Conservation (phyloP, 2,888 invertebrate species). For the Diarsia dahlii region DNA sequence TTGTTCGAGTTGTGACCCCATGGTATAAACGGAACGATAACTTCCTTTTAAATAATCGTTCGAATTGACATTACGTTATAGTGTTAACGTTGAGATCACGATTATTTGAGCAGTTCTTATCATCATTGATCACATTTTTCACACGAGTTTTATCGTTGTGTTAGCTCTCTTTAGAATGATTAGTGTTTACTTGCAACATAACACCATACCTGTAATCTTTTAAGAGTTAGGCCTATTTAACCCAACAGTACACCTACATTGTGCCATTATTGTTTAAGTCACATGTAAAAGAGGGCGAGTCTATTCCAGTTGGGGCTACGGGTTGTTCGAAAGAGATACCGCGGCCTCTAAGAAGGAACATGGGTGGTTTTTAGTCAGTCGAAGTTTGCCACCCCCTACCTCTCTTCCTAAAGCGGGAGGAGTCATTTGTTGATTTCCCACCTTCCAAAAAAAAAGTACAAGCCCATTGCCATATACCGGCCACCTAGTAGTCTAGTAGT, state of each 20-base stretch:
- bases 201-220: neutral
- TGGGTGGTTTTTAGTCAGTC: too few species aligned
- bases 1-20: too few species aligned
- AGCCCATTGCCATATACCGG: neutral
- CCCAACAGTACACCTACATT: neutral
- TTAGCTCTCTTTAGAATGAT: neutral
- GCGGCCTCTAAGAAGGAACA: too few species aligned
- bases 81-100: conserved; percentile 6
- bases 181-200: neutral
- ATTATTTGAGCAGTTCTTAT: neutral
- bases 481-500: neutral
- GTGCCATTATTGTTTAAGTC: too few species aligned
- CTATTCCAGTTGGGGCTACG: too few species aligned
- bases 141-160: neutral
- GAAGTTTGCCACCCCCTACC: too few species aligned
- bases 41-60: neutral
- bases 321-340: too few species aligned
- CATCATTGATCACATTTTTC: neutral
- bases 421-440: too few species aligned
- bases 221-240: neutral
- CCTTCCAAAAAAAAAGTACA: neutral
- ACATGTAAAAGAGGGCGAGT: too few species aligned
- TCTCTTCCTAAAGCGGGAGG: too few species aligned
- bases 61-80: neutral
- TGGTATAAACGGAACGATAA: neutral